A percentile compares a stretch with the other conserved stretches of the same genome.
Evolutionary conservation across 1,140 invertebrate species (phyloP).

Genomic region (Drosophila elegans): DNA sequence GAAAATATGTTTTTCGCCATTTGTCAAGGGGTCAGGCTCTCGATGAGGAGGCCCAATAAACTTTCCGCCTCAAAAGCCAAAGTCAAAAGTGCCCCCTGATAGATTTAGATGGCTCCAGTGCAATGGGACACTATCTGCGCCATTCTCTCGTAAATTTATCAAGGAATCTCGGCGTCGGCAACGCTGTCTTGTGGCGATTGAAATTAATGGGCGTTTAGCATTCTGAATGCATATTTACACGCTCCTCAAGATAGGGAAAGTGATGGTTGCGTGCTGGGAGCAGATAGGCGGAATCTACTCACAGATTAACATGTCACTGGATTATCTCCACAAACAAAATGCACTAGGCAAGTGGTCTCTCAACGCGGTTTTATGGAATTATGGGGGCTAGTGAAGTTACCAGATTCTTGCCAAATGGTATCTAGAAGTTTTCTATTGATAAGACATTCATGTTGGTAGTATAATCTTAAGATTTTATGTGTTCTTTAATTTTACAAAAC

Average conservation of each 20-base stretch:
- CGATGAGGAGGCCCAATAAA: constrained; percentile 38
- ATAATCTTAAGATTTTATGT: too few relatives aligned
- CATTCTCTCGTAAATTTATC: constrained; percentile 53
- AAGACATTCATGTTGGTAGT: too few relatives aligned
- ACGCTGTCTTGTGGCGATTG: constrained; percentile 28
- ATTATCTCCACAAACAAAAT: constrained; percentile 8
- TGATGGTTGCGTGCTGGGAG: constrained; percentile 1
- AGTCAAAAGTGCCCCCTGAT: constrained; percentile 39
- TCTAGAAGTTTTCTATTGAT: not conserved
- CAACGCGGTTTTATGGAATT: not conserved
- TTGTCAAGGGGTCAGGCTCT: constrained; percentile 49
- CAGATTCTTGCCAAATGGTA: constrained; percentile 2
- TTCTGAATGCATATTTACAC: constrained; percentile 41
- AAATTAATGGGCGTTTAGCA: constrained; percentile 44
- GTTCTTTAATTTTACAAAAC: too few relatives aligned
- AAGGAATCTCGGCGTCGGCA: constrained; percentile 29
- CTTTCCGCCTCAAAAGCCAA: constrained; percentile 38
- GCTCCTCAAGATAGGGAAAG: constrained; percentile 17
- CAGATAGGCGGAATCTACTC: constrained; percentile 16
- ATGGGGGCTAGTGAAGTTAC: too few relatives aligned
- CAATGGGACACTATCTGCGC: constrained; percentile 51
- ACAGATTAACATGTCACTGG: constrained; percentile 59
- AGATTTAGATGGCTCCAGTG: constrained; percentile 25
- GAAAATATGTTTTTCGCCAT: constrained; percentile 31
- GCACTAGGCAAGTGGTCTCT: not conserved